A percentile compares a stretch with the other conserved stretches of the same genome.
Conservation (phyloP, 2,797 vertebrate genomes). For the Rhynchonycteris naso region DNA sequence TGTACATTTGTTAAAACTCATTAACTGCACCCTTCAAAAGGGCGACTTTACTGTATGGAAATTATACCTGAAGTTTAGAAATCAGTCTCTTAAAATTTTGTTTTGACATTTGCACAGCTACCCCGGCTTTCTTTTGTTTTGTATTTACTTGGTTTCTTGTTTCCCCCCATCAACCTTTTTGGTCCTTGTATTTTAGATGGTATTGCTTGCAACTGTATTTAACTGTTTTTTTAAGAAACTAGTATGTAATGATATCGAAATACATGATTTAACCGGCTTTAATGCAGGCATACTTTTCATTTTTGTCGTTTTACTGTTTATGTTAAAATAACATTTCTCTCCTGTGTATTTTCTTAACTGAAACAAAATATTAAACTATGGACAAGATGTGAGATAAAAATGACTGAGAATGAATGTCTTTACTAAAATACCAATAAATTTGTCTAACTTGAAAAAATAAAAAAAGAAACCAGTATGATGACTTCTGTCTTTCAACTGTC, state of each 20-base stretch:
- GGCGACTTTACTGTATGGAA: not conserved
- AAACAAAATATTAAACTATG: too few species aligned
- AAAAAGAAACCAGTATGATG: not conserved
- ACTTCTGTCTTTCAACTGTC: not conserved
- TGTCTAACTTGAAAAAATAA: too few species aligned
- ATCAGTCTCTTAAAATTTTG: not conserved
- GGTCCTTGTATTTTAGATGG: not conserved
- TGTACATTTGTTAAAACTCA: not conserved
- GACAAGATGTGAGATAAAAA: too few species aligned
- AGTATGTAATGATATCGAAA: not conserved
- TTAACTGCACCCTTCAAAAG: not conserved
- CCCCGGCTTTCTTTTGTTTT: not conserved
- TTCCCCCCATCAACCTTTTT: not conserved
- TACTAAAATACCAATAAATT: too few species aligned
- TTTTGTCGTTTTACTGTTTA: too few species aligned
- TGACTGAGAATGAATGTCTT: too few species aligned
- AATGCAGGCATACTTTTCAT: too few species aligned
- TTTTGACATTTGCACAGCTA: constrained; percentile 21
- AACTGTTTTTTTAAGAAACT: not conserved
- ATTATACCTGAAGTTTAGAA: constrained; percentile 23
- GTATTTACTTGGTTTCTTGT: not conserved
- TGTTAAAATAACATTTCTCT: too few species aligned
- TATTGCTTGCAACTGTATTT: not conserved
- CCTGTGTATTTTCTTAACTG: too few species aligned
- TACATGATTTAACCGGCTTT: too few species aligned